Evolutionary conservation across 2,113 vertebrate species (phyloP).

Genomic region (Boleophthalmus pectinirostris): DNA sequence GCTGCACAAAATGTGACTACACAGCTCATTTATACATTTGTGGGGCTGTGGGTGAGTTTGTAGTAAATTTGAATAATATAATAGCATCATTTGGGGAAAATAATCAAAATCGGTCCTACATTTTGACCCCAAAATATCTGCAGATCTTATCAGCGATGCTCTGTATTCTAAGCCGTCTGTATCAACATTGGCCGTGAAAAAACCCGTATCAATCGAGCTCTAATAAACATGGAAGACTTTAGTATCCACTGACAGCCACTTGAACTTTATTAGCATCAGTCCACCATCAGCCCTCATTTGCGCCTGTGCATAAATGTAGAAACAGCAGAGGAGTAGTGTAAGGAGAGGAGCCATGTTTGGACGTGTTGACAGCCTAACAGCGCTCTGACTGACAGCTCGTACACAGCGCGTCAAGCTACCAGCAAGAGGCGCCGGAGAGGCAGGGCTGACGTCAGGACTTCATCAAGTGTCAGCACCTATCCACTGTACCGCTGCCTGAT

Average conservation of each 20-base stretch:
- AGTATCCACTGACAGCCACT: neutral
- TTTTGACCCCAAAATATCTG: too few species aligned
- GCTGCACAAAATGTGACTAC: too few species aligned
- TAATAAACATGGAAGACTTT: too few species aligned
- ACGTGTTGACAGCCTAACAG: slow-evolving; percentile 27
- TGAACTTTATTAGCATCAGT: slow-evolving; percentile 6
- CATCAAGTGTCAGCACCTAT: slow-evolving; percentile 20
- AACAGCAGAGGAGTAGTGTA: neutral
- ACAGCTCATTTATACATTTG: too few species aligned
- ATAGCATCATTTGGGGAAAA: too few species aligned
- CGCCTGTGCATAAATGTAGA: slow-evolving; percentile 9
- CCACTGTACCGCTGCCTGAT: slow-evolving; percentile 13
- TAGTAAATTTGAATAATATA: too few species aligned
- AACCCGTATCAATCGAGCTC: too few species aligned
- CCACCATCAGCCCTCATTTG: slow-evolving; percentile 8
- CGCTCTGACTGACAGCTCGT: slow-evolving; percentile 38
- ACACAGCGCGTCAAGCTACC: slow-evolving; percentile 36
- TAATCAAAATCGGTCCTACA: too few species aligned
- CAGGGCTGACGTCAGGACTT: slow-evolving; percentile 31
- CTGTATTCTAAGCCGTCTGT: too few species aligned
- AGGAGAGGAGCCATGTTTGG: slow-evolving; percentile 22
- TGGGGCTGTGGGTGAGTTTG: too few species aligned
- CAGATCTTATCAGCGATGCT: too few species aligned
- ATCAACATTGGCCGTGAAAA: too few species aligned
- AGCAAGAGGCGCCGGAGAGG: slow-evolving; percentile 12